Conservation (phyloP, 2,113 vertebrate genomes). For the Catharus bicknelli region DNA sequence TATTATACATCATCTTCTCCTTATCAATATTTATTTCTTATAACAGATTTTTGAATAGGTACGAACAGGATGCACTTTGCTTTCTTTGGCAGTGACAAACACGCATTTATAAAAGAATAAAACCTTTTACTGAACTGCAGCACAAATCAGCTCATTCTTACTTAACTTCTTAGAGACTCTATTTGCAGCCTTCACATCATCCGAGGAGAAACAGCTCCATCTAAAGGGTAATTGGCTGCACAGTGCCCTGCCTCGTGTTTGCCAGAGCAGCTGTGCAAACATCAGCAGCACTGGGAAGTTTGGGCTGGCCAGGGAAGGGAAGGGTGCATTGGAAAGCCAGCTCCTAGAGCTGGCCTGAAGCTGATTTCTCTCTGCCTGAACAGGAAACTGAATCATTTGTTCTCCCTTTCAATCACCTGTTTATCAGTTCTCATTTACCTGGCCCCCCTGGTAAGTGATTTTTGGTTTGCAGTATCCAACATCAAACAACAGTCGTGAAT, state of each 20-base stretch:
- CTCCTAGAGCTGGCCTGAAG: not conserved
- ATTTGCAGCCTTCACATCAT: not conserved
- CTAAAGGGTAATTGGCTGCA: slow-evolving; percentile 51
- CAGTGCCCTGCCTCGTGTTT: not conserved
- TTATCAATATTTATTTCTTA: not conserved
- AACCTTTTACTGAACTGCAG: not conserved
- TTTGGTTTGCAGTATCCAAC: not conserved
- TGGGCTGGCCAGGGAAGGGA: not conserved
- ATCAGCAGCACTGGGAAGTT: rapidly evolving
- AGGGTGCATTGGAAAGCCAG: not conserved
- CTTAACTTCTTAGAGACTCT: not conserved
- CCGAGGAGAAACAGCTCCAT: slow-evolving; percentile 71
- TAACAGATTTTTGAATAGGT: not conserved
- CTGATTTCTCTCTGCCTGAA: not conserved
- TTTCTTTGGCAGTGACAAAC: not conserved
- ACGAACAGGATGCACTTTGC: not conserved
- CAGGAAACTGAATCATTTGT: rapidly evolving
- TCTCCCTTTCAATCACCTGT: not conserved
- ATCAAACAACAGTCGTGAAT: not conserved
- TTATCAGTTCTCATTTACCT: not conserved
- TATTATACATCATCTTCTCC: not conserved
- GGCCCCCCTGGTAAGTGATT: not conserved
- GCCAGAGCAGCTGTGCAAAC: not conserved
- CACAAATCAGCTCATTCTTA: not conserved
- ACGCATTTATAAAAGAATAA: not conserved